These are phyloP conservation scores for Drosophila lutescens DNA, from an alignment of 2,888 invertebrate genomes.

Conservation along the genomic window DNA sequence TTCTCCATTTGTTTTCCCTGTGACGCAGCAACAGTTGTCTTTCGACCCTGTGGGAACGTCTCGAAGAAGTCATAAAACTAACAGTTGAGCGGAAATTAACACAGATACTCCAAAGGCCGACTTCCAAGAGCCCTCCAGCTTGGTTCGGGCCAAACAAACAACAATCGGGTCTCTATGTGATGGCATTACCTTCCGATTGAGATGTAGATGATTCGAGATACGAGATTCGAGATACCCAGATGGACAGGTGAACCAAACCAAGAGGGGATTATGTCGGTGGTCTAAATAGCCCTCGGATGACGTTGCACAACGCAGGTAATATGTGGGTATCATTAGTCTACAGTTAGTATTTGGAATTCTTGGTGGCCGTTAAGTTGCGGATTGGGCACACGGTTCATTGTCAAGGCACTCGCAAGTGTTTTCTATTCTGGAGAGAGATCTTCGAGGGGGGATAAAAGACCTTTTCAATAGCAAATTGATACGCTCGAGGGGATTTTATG, in stretches of 20 bases:
- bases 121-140: constrained; percentile 34
- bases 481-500: constrained; percentile 32
- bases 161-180: constrained; percentile 37
- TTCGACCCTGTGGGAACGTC: constrained; percentile 66
- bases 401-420: constrained; percentile 17
- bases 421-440: constrained; percentile 17
- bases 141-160: constrained; percentile 51
- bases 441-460: constrained; percentile 7
- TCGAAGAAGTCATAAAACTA: constrained; percentile 71
- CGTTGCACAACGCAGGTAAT: constrained; percentile 43
- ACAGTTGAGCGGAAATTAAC: constrained; percentile 76
- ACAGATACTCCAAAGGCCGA: constrained; percentile 53
- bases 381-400: constrained; percentile 35
- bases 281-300: constrained; percentile 51
- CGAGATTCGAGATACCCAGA: constrained; percentile 35
- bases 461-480: constrained; percentile 26
- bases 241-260: constrained; percentile 30
- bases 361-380: constrained; percentile 15
- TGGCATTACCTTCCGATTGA: constrained; percentile 42
- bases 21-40: constrained; percentile 58
- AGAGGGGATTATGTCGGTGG: constrained; percentile 54
- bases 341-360: constrained; percentile 31
- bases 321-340: constrained; percentile 30
- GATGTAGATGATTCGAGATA: constrained; percentile 47
- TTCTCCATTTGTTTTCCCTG: constrained; percentile 53